Conservation (phyloP, 1,140 invertebrate species). For the Microplitis demolitor region DNA sequence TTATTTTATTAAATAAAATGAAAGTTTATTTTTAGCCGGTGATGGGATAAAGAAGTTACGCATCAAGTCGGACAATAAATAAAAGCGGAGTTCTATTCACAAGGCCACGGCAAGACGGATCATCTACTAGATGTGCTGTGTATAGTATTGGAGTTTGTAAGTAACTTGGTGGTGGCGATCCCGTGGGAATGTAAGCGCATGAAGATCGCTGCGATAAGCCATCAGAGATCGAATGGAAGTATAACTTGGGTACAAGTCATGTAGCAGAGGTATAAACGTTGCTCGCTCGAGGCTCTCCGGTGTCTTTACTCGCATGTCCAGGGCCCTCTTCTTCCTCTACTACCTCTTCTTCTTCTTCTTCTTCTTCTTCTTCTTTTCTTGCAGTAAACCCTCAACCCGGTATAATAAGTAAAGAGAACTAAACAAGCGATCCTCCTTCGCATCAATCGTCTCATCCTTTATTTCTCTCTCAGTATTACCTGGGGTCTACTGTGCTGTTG, state of each 20-base stretch:
- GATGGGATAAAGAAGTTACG: too few relatives aligned
- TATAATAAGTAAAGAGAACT: not conserved
- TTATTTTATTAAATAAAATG: too few relatives aligned
- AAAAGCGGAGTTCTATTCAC: too few relatives aligned
- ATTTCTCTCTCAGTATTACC: not conserved
- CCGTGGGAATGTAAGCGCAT: slow-evolving; percentile 36
- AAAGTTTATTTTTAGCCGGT: too few relatives aligned
- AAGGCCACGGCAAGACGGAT: too few relatives aligned
- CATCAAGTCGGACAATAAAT: too few relatives aligned
- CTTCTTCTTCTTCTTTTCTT: slow-evolving; percentile 18
- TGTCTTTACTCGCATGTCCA: too few relatives aligned
- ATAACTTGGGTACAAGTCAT: slow-evolving; percentile 19
- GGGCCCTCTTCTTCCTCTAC: slow-evolving; percentile 15
- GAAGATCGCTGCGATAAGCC: slow-evolving; percentile 26
- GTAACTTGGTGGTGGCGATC: slow-evolving; percentile 19
- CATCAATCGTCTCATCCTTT: slow-evolving; percentile 9
- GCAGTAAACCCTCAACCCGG: too few relatives aligned
- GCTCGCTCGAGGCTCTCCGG: slow-evolving; percentile 28
- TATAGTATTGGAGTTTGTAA: not conserved
- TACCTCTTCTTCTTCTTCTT: slow-evolving; percentile 15
- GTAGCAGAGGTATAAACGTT: slow-evolving; percentile 38
- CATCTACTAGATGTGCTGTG: too few relatives aligned
- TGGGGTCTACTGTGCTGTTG: too few relatives aligned
- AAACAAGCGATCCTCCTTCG: slow-evolving; percentile 8
- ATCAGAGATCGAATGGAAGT: slow-evolving; percentile 10